A percentile compares a stretch with the other conserved stretches of the same genome.
phyloP scores from a whole-genome alignment of 2,113 vertebrate species.

The Puffinus mauretanicus region DNA sequence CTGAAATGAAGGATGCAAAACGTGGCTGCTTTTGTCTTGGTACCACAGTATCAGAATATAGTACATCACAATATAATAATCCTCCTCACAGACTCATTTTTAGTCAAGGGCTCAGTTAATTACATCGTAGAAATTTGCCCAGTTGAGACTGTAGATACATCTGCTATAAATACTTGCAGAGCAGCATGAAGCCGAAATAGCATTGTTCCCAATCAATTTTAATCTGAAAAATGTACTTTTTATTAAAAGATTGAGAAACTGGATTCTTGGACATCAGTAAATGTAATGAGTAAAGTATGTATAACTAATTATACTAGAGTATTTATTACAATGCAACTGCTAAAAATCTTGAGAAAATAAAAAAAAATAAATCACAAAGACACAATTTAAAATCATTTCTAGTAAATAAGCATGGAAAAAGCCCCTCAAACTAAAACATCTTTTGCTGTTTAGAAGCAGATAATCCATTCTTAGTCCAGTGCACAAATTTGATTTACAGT shows the following conservation, averaged over 20 bases:
- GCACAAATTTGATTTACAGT: conserved; percentile 75
- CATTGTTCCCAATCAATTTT: not conserved
- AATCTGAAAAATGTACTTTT: conserved; percentile 1
- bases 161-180: not conserved
- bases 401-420: conserved; percentile 46
- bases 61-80: not conserved
- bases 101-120: not conserved
- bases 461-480: conserved; percentile 63
- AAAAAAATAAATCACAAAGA: not conserved
- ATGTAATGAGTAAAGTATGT: not conserved
- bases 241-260: conserved; percentile 2
- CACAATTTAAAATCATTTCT: not conserved
- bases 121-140: not conserved
- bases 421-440: conserved; percentile 45
- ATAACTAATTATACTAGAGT: not conserved
- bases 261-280: not conserved
- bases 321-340: not conserved
- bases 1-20: not conserved
- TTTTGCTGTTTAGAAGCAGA: conserved; percentile 60
- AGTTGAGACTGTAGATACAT: not conserved
- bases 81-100: not conserved
- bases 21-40: not conserved
- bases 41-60: not conserved
- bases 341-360: not conserved
- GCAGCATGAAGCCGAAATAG: not conserved